Evolutionary conservation across 92 coral and sea anemone genomes (phyloP), one percentile per base, ranked within the genome.

Genomic region (Pocillopora grandis): DNA sequence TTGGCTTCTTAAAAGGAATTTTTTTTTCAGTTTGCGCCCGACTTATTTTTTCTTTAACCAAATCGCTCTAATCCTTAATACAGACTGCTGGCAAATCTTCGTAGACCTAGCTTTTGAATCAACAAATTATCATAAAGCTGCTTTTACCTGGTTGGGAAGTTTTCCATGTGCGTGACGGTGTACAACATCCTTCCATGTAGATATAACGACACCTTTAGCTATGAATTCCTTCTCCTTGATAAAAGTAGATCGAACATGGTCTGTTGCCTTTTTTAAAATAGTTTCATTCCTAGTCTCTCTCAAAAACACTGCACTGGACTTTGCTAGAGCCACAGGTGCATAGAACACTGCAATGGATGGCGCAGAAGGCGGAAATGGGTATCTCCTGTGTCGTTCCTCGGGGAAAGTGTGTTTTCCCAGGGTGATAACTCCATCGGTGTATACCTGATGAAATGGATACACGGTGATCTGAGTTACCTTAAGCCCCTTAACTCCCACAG

Each of bases 161-260:
- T 77, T 91, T 76, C 80, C 73, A 10, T 81, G 84, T 16, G 80
- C 89, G 58, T 85, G 95, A 76, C 52, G 52, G 5, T 42, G 52
- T 42, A 76, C 84, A 66, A 92, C 92, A 69, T 88, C 79, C 12
- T 83, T 71, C 99, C 99, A 97, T 21, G 98, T 94, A 13, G 84
- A 98, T 76, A 97, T 84, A 72, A 94, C 91, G 27, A 92, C 93
- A 75, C 87, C 76, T 5, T 98, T 74, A 21, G 98, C 99, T 27
- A 84, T 78, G 70, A 97, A 94, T 42, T 35, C 65, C 52, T 57
- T 62, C 56, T 92, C 94, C 27, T 89, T 77, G 61, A 65, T 58
- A 78, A 97, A 97, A 16, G 86, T 88, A 9, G 84, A 66, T 67
- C 91, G 91, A 37, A 94, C 98, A 49, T 92, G 94, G 21, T 67